Evolutionary conservation across 2,797 vertebrate genomes (phyloP).

Genomic region (Xyrichtys novacula): DNA sequence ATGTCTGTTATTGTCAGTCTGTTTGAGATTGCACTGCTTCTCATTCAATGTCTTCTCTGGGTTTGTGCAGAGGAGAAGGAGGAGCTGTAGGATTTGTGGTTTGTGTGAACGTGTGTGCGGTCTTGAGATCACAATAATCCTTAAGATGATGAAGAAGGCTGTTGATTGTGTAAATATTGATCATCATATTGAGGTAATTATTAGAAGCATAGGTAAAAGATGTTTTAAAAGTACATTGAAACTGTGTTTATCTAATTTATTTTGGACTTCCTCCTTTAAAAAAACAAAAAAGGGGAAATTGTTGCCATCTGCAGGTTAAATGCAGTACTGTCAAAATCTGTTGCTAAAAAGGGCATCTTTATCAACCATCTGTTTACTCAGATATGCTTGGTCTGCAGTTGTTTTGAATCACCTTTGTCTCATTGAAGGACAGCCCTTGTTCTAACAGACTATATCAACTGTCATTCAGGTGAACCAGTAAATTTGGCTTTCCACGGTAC

Average conservation of each 20-base stretch:
- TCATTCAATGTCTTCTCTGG: conserved; percentile 59
- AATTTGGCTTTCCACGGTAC: conserved; percentile 28
- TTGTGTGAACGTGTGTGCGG: conserved; percentile 25
- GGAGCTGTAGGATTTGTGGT: conserved; percentile 46
- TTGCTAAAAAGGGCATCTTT: not conserved
- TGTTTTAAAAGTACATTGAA: not conserved
- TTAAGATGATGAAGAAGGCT: conserved; percentile 3
- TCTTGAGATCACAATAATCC: conserved; percentile 34
- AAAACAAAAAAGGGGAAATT: conserved; percentile 46
- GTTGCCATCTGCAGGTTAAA: conserved; percentile 79
- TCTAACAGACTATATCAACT: conserved; percentile 24
- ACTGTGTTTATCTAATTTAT: conserved; percentile 6
- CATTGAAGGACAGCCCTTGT: conserved; percentile 9
- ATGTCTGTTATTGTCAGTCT: conserved; percentile 79
- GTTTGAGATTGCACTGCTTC: conserved; percentile 73
- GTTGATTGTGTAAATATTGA: conserved; percentile 29
- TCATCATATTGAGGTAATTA: not conserved
- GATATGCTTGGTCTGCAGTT: not conserved
- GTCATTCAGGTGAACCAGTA: conserved; percentile 40
- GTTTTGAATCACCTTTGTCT: conserved; percentile 32
- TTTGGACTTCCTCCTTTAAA: conserved; percentile 3
- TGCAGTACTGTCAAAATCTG: conserved; percentile 40
- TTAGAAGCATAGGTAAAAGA: not conserved
- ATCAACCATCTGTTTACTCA: not conserved
- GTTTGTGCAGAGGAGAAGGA: conserved; percentile 46